Base-by-base conservation (phyloP, 2,888 invertebrate genomes). In the Cosmia trapezina region DNA sequence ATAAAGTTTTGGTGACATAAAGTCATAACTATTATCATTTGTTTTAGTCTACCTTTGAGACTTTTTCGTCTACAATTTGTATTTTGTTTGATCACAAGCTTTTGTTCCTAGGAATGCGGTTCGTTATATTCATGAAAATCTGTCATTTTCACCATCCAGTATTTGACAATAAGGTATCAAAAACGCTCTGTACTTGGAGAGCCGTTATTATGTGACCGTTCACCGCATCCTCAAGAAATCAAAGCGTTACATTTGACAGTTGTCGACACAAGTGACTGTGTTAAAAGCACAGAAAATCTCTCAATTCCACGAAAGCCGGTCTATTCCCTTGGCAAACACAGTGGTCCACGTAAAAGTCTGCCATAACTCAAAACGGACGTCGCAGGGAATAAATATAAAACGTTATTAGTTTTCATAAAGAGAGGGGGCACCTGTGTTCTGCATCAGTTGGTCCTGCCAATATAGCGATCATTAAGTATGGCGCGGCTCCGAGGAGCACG, bases 321-420 rank as follows among this genome's bases (percentile, higher is more conserved):
- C 56, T 51, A 43, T 78, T 22, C 7, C 4, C 9, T 43, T 17
- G n/a, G 19, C 61, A 75, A 75, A 60, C 65, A 64, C 78, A 80
- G 78, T 64, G 61, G 70, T 77, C 19, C 78, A 71, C 71, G 78
- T 67, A 82, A 82, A 65, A 67, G 22, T 56, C 28, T 41, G 41
- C 72, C 64, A 72, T 79, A 67, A 79, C 78, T 82, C 83, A 78
- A 45, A 41, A 53, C 64, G 53, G 61, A 65, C 59, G 66, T 70
- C 60, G 70, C 69, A 59, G 65, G 79, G 79, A 84, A 89, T 89
- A 89, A n/a, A n/a, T 86, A 89, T 88, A 88, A 88, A 88, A 84
- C 71, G 83, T 84, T 89, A 88, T 89, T 89, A 89, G 88, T 89
- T 88, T 87, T 83, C 83, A 86, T 88, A 88, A 81, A 80, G 83